Evolutionary conservation across 1,140 invertebrate species (phyloP), one percentile per base, ranked within the genome.

Genomic region (Papilio machaon): DNA sequence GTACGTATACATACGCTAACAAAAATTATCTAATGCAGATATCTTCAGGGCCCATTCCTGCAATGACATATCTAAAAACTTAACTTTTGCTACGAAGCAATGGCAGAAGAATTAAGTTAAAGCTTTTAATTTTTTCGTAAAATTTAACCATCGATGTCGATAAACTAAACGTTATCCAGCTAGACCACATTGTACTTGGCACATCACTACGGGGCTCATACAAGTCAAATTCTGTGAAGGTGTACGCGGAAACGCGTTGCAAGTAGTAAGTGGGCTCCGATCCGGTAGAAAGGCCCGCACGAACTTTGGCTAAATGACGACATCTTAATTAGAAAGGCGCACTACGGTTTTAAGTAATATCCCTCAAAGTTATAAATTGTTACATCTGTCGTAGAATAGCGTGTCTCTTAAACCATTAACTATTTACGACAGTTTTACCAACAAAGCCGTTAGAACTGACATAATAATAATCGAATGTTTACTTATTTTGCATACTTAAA

Each of bases 241-340:
- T 49, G 75, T 58, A 77, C 75, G 75, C 52, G 75, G 75, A 77
- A 77, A 43, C 52, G 52, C 35, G 11, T 30, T 2, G 23, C 30
- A 70, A 15, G 23, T 78, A 35, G 30, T 60, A 76, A 43, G 76
- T 17, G 76, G 15, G 52, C 49, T 38, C 30, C 75, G 75, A 19
- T 76, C n/a, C 54, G 54, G 23, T 78, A 78, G 76, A 78, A 60
- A 78, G 76, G 76, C 49, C 30, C 46, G 47, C 10, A 6, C 43
- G 76, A 78, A 78, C 54, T 78, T 52, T 76, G 74, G 2, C 30
- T 43, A 60, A 78, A 60, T 78, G 52, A 78, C 76, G 76, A 54
- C 54, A 60, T 60, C 76, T 78, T 78, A 78, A 78, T 78, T 78
- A 78, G 76, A 78, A 78, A 78, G 76, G 76, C 35, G 35, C 8